Evolutionary conservation across 1,140 invertebrate genomes (phyloP).

Genomic region (Nilaparvata lugens): DNA sequence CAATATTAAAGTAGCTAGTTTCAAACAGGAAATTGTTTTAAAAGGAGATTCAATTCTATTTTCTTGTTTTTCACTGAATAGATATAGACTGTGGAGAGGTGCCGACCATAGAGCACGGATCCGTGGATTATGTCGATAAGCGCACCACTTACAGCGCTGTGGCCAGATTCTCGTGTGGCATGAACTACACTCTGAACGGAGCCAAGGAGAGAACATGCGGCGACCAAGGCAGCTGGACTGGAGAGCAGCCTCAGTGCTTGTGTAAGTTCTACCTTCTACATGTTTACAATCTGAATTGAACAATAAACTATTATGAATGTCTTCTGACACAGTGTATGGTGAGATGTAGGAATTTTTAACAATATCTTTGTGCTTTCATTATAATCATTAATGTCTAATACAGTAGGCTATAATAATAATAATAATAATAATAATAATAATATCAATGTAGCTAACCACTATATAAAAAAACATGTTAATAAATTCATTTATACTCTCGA

Average conservation of each 20-base stretch:
- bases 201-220: constrained; percentile 62
- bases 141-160: constrained; percentile 68
- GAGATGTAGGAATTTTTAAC: neutral
- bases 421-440: too few species aligned
- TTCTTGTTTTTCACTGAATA: constrained; percentile 33
- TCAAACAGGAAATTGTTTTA: too few species aligned
- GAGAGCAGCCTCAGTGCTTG: constrained; percentile 65
- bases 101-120: constrained; percentile 60
- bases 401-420: too few species aligned
- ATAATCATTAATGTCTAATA: too few species aligned
- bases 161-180: constrained; percentile 65
- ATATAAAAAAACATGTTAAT: too few species aligned
- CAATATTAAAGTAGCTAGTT: too few species aligned
- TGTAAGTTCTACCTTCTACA: constrained; percentile 49
- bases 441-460: too few species aligned
- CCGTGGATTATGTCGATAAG: constrained; percentile 51
- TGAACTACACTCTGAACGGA: constrained; percentile 77
- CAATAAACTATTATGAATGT: too few species aligned
- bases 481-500: too few species aligned
- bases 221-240: constrained; percentile 71
- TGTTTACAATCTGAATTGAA: too few species aligned
- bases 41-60: neutral
- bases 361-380: neutral
- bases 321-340: too few species aligned
- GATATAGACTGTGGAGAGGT: constrained; percentile 75